Evolutionary conservation across 2,888 invertebrate genomes (phyloP), one percentile per base, ranked within the genome.

Genomic region (Agrotis ipsilon): DNA sequence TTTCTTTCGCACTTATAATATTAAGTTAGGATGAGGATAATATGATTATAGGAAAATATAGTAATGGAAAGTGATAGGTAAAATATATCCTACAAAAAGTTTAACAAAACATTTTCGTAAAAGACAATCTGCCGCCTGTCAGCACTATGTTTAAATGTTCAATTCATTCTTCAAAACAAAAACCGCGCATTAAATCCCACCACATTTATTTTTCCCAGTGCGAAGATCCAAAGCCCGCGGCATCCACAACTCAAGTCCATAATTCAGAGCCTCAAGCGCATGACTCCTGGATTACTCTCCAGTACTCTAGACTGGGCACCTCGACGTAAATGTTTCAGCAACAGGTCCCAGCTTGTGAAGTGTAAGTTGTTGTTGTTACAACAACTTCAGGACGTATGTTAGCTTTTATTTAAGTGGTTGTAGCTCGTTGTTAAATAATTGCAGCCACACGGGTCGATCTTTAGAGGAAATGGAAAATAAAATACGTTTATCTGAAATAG

Each of bases 261-360:
- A 78, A 81, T 78, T 78, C 58, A 78, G 51, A 51, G 11, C 6
- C 24, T 61, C 70, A 61, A 77, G 77, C 71, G 18, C 78, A 77
- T 77, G 58, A 78, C 65, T 81, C 62, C 64, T 62, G 71, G 58
- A 81, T 81, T 71, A 81, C 54, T 70, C 64, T 59, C 68, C 68
- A 46, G 49, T 24, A 18, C 54, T 54, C 75, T 49, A n/a, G 21
- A 68, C 57, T 80, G 68, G 39, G 64, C 59, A 18, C 61, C 59
- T 45, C 54, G 19, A 21, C 59, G 61, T 78, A 49, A 78, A 78
- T 78, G 57, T 77, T 78, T 77, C 19, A 81, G 78, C 78, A 77
- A 81, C 78, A 78, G 65, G 81, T 78, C 18, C 48, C 16, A 46
- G 46, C n/a, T 65, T 61, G 48, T 68, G 16, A 48, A 80, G 45